phyloP scores from a whole-genome alignment of 2,113 vertebrate species.

The Piliocolobus tephrosceles region DNA sequence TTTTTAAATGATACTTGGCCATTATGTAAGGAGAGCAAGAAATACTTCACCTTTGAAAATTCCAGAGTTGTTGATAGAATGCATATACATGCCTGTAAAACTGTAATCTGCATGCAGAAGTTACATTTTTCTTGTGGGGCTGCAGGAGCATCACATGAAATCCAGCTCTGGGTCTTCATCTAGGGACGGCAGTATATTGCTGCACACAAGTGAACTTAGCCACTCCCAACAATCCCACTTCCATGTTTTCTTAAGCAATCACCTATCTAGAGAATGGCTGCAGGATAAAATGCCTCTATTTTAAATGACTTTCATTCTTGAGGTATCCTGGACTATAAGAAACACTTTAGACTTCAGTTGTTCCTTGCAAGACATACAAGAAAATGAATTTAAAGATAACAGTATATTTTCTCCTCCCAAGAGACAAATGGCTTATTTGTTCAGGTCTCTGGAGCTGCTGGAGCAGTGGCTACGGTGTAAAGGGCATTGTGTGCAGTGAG shows the following conservation, averaged over 20 bases:
- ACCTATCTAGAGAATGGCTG: not conserved
- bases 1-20: not conserved
- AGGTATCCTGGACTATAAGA: not conserved
- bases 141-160: not conserved
- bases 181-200: too few relatives aligned
- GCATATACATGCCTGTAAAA: not conserved
- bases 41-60: not conserved
- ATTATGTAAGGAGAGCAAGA: not conserved
- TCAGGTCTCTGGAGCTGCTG: not conserved
- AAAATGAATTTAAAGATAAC: constrained; percentile 44
- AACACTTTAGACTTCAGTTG: constrained; percentile 3
- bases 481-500: constrained; percentile 68
- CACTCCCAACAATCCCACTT: not conserved
- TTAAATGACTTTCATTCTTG: not conserved
- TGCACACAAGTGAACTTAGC: not conserved
- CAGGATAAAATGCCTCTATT: not conserved
- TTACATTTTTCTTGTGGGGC: not conserved
- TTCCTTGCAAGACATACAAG: not conserved
- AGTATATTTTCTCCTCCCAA: not conserved
- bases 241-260: not conserved
- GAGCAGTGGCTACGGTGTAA: constrained; percentile 47
- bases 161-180: not conserved
- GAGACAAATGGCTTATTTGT: constrained; percentile 13
- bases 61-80: not conserved
- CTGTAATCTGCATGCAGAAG: not conserved